These are phyloP conservation scores for Siphamia tubifer DNA, from an alignment of 2,113 vertebrate genomes.

Conservation along the genomic window DNA sequence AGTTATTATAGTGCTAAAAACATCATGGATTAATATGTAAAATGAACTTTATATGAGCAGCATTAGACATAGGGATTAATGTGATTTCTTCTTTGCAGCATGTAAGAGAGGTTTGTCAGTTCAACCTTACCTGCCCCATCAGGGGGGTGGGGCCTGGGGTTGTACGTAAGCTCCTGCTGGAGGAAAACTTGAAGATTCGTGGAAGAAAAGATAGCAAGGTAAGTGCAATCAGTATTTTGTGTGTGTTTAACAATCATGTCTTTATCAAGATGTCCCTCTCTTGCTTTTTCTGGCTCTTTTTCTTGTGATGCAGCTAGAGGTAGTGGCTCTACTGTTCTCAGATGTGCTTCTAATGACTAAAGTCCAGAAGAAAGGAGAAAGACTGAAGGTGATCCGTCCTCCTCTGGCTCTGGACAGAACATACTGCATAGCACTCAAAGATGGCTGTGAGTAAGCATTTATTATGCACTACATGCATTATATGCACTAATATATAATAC, in stretches of 20 bases:
- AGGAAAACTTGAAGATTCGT: conserved; percentile 79
- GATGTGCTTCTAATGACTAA: conserved; percentile 86
- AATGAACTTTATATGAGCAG: too few species aligned
- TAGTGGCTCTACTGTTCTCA: conserved; percentile 84
- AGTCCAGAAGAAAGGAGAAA: conserved; percentile 81
- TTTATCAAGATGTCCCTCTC: not conserved
- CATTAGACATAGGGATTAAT: not conserved
- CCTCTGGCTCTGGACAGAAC: conserved; percentile 83
- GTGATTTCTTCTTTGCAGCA: conserved; percentile 67
- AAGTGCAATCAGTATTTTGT: not conserved
- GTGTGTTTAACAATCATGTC: not conserved
- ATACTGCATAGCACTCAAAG: conserved; percentile 74
- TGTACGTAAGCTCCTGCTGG: conserved; percentile 80
- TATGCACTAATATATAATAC: too few species aligned
- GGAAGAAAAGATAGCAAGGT: conserved; percentile 85
- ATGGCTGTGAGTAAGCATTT: conserved; percentile 76
- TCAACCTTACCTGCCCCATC: conserved; percentile 81
- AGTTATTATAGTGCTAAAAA: too few species aligned
- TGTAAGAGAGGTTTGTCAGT: conserved; percentile 75
- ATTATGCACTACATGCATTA: too few species aligned
- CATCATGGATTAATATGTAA: too few species aligned
- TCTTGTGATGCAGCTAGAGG: conserved; percentile 72
- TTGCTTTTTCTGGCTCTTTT: not conserved
- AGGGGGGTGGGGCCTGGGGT: conserved; percentile 64
- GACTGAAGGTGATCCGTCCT: conserved; percentile 82